Evolutionary conservation across 2,888 invertebrate genomes (phyloP).

Genomic region (Ennomos erosarius): DNA sequence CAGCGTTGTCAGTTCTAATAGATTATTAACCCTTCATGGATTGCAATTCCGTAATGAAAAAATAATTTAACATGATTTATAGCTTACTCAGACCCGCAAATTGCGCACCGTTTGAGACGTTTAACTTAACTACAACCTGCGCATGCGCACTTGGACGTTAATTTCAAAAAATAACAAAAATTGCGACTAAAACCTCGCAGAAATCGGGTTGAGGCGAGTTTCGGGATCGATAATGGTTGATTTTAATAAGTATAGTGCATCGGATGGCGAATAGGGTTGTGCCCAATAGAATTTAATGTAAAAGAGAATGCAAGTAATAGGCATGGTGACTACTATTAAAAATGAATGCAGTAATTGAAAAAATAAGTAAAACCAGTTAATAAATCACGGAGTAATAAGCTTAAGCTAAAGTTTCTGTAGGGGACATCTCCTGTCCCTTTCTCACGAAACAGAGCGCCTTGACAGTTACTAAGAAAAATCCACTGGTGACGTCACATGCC

Average conservation of each 20-base stretch:
- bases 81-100: constrained; percentile 81
- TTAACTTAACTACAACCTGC: constrained; percentile 80
- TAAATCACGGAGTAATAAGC: no score
- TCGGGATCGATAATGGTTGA: constrained; percentile 55
- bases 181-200: constrained; percentile 60
- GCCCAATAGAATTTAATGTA: background rate
- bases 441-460: no score
- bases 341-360: no score
- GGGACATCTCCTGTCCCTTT: no score
- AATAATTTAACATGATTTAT: constrained; percentile 83
- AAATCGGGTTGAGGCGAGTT: constrained; percentile 40
- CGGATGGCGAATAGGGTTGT: constrained; percentile 35
- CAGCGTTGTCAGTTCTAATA: constrained; percentile 72
- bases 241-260: constrained; percentile 67
- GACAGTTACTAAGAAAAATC: no score
- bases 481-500: no score
- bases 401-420: no score
- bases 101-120: constrained; percentile 80
- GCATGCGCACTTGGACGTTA: constrained; percentile 65
- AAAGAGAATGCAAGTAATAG: no score
- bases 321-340: no score
- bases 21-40: constrained; percentile 67
- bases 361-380: no score
- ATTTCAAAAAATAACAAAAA: constrained; percentile 56
- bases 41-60: constrained; percentile 71